These are phyloP conservation scores for Rhabdornis inornatus DNA, from an alignment of 2,113 vertebrate species.

Conservation along the genomic window DNA sequence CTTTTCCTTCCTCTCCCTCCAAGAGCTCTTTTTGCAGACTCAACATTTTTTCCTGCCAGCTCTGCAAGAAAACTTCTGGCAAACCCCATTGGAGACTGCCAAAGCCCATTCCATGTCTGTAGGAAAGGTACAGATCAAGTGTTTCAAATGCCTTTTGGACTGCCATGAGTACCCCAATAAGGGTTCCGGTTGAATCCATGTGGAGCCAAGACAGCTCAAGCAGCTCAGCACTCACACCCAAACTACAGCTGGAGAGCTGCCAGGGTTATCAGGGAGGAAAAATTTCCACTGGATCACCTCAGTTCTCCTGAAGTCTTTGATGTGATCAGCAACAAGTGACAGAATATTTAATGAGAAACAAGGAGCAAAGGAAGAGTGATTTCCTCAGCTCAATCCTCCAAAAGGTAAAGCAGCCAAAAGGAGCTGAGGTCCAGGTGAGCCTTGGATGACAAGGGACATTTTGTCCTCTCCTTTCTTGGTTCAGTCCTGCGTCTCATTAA, in stretches of 20 bases:
- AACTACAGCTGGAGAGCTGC: not conserved
- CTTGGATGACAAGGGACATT: not conserved
- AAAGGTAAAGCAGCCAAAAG: not conserved
- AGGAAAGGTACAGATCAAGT: not conserved
- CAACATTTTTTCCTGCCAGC: not conserved
- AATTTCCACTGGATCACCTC: not conserved
- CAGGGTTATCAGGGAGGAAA: not conserved
- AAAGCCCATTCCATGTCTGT: not conserved
- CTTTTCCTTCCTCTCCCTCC: not conserved
- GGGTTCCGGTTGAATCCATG: not conserved
- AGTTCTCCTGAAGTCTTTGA: not conserved
- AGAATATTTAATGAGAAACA: not conserved
- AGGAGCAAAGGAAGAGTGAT: not conserved
- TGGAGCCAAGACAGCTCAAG: not conserved
- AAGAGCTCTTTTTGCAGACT: not conserved
- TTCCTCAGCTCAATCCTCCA: not conserved
- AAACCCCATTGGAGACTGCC: not conserved
- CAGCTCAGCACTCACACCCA: not conserved
- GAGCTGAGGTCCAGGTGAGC: not conserved
- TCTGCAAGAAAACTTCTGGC: not conserved
- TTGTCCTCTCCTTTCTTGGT: not conserved
- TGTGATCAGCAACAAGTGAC: not conserved
- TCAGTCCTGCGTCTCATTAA: not conserved
- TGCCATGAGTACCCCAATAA: accelerated
- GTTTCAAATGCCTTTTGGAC: not conserved